These are phyloP conservation scores for Neosilurus mollespiculum DNA, from an alignment of 2,797 vertebrate genomes.

Conservation along the genomic window DNA sequence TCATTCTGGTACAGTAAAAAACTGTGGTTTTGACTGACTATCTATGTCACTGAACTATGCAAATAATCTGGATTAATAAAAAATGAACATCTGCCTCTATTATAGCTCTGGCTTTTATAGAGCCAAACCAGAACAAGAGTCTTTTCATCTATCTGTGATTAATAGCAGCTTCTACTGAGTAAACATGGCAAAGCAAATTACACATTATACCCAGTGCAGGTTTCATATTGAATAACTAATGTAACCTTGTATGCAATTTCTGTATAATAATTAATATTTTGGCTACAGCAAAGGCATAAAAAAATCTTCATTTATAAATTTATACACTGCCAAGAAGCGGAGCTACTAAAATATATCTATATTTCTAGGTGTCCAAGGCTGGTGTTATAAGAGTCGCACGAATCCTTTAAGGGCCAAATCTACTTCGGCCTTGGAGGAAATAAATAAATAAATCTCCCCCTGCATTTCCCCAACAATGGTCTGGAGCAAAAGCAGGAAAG, in stretches of 20 bases:
- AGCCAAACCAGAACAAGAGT: background rate
- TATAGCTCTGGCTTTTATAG: background rate
- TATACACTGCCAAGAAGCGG: too few relatives aligned
- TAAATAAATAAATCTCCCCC: too few relatives aligned
- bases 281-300: background rate
- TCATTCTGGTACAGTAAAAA: background rate
- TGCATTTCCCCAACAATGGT: too few relatives aligned
- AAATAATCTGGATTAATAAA: background rate
- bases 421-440: too few relatives aligned
- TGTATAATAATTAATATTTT: background rate
- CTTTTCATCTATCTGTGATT: conserved; percentile 3
- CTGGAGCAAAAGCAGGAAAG: too few relatives aligned
- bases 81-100: conserved; percentile 2
- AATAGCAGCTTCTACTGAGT: background rate
- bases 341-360: too few relatives aligned
- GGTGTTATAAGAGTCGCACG: too few relatives aligned
- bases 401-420: too few relatives aligned
- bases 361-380: too few relatives aligned
- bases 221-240: background rate
- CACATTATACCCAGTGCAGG: background rate
- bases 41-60: background rate
- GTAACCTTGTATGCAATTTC: background rate
- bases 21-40: background rate
- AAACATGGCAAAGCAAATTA: background rate
- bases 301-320: too few relatives aligned